A percentile compares a stretch with the other conserved stretches of the same genome.
Conservation (phyloP, 2,113 vertebrate genomes). For the Aleadryas rufinucha region DNA sequence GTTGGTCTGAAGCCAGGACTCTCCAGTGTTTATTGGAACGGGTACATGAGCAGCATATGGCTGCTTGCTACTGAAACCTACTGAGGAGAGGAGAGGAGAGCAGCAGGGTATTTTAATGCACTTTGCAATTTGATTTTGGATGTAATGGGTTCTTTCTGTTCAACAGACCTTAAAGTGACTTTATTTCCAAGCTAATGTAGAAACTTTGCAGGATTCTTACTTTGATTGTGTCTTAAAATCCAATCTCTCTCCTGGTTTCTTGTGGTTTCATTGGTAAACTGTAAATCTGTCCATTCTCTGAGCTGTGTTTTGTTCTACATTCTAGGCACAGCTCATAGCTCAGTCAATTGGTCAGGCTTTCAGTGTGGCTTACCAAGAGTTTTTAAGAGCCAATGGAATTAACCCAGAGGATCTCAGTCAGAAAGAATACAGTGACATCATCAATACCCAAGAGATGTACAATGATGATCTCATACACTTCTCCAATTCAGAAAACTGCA, state of each 20-base stretch:
- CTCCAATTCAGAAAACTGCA: slow-evolving; percentile 98
- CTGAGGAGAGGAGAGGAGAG: background rate
- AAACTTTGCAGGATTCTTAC: background rate
- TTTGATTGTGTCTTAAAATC: background rate
- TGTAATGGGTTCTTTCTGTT: background rate
- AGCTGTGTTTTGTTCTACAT: background rate
- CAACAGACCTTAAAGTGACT: background rate
- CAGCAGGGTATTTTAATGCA: background rate
- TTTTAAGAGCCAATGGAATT: slow-evolving; percentile 95
- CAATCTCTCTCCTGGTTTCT: background rate
- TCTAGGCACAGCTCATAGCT: slow-evolving; percentile 95
- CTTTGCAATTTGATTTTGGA: background rate
- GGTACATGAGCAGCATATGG: background rate
- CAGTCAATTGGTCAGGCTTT: slow-evolving; percentile 99
- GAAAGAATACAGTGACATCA: slow-evolving; percentile 98
- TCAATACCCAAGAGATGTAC: slow-evolving; percentile 99
- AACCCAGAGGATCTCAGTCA: slow-evolving; percentile 98
- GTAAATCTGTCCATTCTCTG: background rate
- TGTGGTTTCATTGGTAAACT: background rate
- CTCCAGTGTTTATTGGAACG: background rate
- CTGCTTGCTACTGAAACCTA: background rate
- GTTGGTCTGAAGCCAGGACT: background rate
- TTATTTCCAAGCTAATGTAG: background rate
- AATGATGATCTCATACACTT: slow-evolving; percentile 99
- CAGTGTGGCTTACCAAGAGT: slow-evolving; percentile 98